These are phyloP conservation scores for Chymomyza costata DNA, from an alignment of 1,140 invertebrate genomes.

Conservation along the genomic window DNA sequence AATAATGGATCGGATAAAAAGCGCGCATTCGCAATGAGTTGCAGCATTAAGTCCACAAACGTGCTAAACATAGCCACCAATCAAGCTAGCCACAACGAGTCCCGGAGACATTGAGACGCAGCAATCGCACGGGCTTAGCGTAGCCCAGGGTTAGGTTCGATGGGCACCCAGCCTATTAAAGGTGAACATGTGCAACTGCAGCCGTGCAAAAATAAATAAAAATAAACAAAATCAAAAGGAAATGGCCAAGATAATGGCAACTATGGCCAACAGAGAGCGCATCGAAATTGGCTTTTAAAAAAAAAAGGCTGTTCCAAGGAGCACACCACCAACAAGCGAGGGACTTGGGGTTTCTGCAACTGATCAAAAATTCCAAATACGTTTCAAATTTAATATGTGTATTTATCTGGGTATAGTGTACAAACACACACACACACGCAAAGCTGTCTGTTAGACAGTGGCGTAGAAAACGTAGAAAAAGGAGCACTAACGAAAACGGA, in stretches of 20 bases:
- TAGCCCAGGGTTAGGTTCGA: no score
- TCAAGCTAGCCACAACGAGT: no score
- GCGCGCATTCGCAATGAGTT: slow-evolving; percentile 52
- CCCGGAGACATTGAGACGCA: no score
- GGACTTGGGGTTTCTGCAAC: slow-evolving; percentile 22
- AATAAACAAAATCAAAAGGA: slow-evolving; percentile 10
- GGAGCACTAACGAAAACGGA: no score
- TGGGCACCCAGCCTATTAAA: slow-evolving; percentile 25
- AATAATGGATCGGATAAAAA: slow-evolving; percentile 64
- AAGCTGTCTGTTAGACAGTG: no score
- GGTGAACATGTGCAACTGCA: slow-evolving; percentile 39
- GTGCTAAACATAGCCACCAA: no score
- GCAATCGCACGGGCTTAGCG: no score
- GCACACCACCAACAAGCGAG: slow-evolving; percentile 8
- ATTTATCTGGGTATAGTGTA: slow-evolving; percentile 56
- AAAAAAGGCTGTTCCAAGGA: not conserved
- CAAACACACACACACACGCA: no score
- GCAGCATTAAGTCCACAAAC: slow-evolving; percentile 10
- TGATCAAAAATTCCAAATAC: slow-evolving; percentile 73
- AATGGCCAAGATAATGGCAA: slow-evolving; percentile 16
- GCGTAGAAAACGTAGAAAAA: no score
- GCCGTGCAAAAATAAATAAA: not conserved
- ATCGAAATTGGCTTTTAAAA: slow-evolving; percentile 48
- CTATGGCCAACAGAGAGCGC: slow-evolving; percentile 27
- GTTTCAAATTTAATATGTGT: slow-evolving; percentile 74